Evolutionary conservation across 2,888 invertebrate genomes (phyloP), one percentile per base, ranked within the genome.

Genomic region (Thymelicus sylvestris): DNA sequence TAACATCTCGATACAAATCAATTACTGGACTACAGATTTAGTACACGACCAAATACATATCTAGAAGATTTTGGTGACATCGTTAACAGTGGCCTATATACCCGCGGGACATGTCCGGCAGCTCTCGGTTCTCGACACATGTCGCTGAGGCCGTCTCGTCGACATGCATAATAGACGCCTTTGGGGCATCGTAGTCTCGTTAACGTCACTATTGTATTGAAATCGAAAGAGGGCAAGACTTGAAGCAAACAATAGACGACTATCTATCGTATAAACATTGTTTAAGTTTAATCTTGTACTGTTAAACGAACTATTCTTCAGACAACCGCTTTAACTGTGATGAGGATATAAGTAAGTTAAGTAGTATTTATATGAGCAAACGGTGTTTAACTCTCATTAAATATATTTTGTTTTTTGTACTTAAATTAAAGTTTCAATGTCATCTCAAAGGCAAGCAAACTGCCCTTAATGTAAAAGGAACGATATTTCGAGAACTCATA

Each of bases 161-260:
- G 55, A 48, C 62, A 24, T 50, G 70, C 66, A 66, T 71, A 61
- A 70, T 70, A 50, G 60, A 71, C 52, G 39, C 48, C 65, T 70
- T 55, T 44, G 44, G 70, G 65, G 52, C 70, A 66, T 60, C 63
- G 19, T 47, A 65, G 7, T 60, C 63, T 68, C 70, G 60, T 65
- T 65, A 70, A 66, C 65, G 39, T 70, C 60, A 50, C 64, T 62
- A 62, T 62, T 67, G 68, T 69, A 31, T 62, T 62, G 63, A 55
- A 41, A 57, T 44, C 39, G 24, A n/a, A 67, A 67, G 48, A 67
- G 50, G 12, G 52, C 38, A 52, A 52, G 50, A 24, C 62, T 24
- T 47, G 19, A 12, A 50, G 19, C 50, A 52, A 52, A 52, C 50
- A 52, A 52, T 52, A 19, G 50, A 50, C 6, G n/a, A 50, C 15